phyloP scores from a whole-genome alignment of 2,888 invertebrate species.

The Seira sanloemensis region DNA sequence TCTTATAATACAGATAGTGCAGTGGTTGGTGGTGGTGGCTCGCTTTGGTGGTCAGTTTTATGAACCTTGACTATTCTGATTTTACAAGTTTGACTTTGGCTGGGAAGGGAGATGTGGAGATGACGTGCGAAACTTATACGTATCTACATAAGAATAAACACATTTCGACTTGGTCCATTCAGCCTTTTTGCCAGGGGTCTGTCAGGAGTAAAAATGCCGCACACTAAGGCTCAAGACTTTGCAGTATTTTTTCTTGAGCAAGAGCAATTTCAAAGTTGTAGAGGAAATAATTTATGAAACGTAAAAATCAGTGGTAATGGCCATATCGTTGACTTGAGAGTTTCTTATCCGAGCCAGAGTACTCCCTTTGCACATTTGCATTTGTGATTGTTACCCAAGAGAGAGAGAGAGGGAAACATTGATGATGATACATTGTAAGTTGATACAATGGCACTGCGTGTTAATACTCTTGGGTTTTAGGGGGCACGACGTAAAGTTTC shows the following conservation, averaged over 20 bases:
- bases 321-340: constrained; percentile 32
- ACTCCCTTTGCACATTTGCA: neutral
- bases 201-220: constrained; percentile 17
- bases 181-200: no score
- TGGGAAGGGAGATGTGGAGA: no score
- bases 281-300: constrained; percentile 56
- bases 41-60: no score
- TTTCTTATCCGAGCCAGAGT: no score
- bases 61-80: no score
- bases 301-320: constrained; percentile 59
- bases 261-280: constrained; percentile 4
- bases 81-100: no score
- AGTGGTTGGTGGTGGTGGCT: constrained; percentile 11
- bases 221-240: neutral
- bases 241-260: no score
- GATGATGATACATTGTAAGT: neutral
- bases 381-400: neutral
- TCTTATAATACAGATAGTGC: no score
- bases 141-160: no score
- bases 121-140: no score
- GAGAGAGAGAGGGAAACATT: neutral
- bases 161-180: no score
- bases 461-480: neutral
- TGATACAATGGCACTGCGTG: neutral
- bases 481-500: neutral